Evolutionary conservation across 1,140 invertebrate species (phyloP).

Genomic region (Reticulitermes speratus): DNA sequence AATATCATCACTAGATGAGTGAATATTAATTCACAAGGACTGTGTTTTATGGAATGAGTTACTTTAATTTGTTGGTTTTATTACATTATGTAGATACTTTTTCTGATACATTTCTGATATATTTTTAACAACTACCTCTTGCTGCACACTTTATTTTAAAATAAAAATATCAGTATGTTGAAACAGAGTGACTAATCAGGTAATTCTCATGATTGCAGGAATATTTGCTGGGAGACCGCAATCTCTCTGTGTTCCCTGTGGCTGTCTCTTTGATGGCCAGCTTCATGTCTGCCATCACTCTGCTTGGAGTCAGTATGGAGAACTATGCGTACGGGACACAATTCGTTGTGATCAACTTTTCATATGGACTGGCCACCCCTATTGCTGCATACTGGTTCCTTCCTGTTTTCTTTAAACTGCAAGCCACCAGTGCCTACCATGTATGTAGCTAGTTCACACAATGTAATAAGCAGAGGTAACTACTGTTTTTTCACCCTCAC

Average conservation of each 20-base stretch:
- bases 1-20: no score
- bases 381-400: slow-evolving; percentile 78
- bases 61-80: no score
- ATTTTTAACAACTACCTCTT: no score
- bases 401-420: slow-evolving; percentile 85
- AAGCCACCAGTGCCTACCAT: slow-evolving; percentile 86
- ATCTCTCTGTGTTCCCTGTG: slow-evolving; percentile 76
- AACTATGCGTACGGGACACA: slow-evolving; percentile 81
- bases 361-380: slow-evolving; percentile 78
- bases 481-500: not conserved
- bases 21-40: no score
- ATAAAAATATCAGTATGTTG: not conserved
- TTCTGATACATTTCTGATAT: no score
- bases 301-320: slow-evolving; percentile 86
- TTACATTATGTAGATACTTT: no score
- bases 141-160: no score
- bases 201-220: slow-evolving; percentile 58
- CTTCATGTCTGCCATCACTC: slow-evolving; percentile 91
- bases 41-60: no score
- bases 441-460: slow-evolving; percentile 45
- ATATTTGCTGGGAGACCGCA: slow-evolving; percentile 76
- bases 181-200: not conserved
- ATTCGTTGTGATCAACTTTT: slow-evolving; percentile 79
- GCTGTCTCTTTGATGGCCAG: slow-evolving; percentile 87
- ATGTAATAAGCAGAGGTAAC: not conserved